A percentile compares a stretch with the other conserved stretches of the same genome.
phyloP scores from a whole-genome alignment of 1,140 invertebrate genomes.

The Drosophila guanche region DNA sequence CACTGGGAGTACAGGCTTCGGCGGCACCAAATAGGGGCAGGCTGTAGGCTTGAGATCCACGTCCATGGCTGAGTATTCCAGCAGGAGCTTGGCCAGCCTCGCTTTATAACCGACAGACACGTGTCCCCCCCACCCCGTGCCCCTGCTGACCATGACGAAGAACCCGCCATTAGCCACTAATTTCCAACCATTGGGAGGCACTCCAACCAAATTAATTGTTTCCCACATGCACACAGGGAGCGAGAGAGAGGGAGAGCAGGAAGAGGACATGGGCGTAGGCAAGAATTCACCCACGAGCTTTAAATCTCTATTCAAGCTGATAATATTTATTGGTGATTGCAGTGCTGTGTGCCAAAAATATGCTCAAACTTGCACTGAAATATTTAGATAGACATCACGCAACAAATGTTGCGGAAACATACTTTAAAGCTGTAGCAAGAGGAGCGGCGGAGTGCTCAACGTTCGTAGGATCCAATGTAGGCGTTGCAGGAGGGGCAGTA shows the following conservation, averaged over 20 bases:
- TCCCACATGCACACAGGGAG: not conserved
- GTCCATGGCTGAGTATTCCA: not conserved
- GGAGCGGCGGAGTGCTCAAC: conserved; percentile 14
- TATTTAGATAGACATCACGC: conserved; percentile 24
- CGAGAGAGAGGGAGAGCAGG: too few species aligned
- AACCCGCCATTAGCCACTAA: not conserved
- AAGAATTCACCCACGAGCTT: too few species aligned
- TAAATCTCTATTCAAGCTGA: too few species aligned
- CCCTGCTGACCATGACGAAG: not conserved
- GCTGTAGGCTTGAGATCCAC: not conserved
- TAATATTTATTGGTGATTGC: conserved; percentile 6
- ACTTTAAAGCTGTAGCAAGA: not conserved
- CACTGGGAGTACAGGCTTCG: not conserved
- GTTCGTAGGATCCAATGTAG: conserved; percentile 85
- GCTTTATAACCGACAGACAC: not conserved
- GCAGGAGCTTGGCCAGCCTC: not conserved
- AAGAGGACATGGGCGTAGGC: too few species aligned
- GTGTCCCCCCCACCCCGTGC: not conserved
- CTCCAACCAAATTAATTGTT: not conserved
- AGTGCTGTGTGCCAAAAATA: conserved; percentile 7
- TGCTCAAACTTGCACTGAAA: conserved; percentile 10
- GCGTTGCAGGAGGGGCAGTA: conserved; percentile 87
- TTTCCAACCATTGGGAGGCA: not conserved
- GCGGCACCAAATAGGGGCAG: too few species aligned
- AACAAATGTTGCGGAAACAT: conserved; percentile 30